phyloP scores from a whole-genome alignment of 2,797 vertebrate species.

The Sardinella longiceps region DNA sequence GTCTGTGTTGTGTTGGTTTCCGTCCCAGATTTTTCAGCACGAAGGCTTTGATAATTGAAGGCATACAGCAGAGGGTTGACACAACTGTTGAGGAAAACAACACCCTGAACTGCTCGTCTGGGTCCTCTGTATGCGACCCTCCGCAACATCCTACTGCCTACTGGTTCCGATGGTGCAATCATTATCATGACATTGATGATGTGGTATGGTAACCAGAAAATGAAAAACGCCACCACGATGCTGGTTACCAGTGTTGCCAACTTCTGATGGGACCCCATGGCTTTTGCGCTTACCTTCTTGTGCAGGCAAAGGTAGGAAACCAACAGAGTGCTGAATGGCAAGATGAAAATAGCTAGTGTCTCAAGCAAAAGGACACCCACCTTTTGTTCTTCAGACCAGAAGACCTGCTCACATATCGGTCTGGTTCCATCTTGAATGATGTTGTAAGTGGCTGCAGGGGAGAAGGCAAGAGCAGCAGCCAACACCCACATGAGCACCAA shows the following conservation, averaged over 20 bases:
- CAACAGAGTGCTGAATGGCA: not conserved
- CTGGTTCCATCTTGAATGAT: not conserved
- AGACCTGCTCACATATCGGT: not conserved
- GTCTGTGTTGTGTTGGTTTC: not conserved
- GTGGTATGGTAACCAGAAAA: too few relatives aligned
- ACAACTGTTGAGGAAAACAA: not conserved
- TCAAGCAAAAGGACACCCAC: not conserved
- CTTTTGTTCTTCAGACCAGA: not conserved
- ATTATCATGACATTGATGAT: not conserved
- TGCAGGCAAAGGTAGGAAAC: constrained; percentile 1
- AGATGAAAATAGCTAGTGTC: not conserved
- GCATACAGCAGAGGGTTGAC: not conserved
- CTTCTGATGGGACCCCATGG: not conserved
- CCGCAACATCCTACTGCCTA: not conserved
- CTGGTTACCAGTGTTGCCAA: not conserved
- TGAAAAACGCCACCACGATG: not conserved
- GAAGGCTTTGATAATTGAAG: not conserved
- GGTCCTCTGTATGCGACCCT: not conserved
- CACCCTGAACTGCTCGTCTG: not conserved
- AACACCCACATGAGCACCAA: not conserved
- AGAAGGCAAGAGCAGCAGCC: not conserved
- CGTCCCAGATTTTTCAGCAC: not conserved
- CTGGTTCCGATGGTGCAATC: not conserved
- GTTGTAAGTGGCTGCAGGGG: not conserved
- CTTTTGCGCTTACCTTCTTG: not conserved